A percentile compares a stretch with the other conserved stretches of the same genome.
phyloP scores from a whole-genome alignment of 2,797 vertebrate species.

The Lycodopsis pacificus region DNA sequence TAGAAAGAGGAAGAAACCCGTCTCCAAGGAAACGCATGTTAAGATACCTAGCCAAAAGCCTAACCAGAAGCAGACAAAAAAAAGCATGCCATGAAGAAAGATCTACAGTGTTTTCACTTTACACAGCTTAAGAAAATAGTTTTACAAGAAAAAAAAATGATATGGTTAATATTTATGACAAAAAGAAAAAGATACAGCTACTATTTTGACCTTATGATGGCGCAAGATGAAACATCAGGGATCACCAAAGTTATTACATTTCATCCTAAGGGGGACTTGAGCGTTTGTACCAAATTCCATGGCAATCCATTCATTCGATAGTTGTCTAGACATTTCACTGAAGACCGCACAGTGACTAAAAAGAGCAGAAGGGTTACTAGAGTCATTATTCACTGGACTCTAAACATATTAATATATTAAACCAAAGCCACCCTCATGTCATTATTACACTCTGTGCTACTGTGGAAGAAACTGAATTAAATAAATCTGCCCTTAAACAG shows the following conservation, averaged over 20 bases:
- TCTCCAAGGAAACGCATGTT: slow-evolving; percentile 78
- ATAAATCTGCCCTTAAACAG: no score
- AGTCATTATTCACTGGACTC: not conserved
- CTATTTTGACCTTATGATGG: not conserved
- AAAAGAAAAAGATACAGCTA: not conserved
- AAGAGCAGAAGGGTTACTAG: not conserved
- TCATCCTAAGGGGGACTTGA: not conserved
- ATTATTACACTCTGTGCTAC: no score
- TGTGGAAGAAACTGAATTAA: no score
- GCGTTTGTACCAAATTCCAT: not conserved
- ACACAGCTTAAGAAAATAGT: not conserved
- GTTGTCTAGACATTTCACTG: not conserved
- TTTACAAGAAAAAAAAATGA: not conserved
- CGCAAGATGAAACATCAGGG: not conserved
- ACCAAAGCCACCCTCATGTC: not conserved
- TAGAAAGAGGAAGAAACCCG: slow-evolving; percentile 81
- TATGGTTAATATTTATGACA: not conserved
- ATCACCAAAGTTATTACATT: slow-evolving; percentile 3
- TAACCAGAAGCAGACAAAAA: slow-evolving; percentile 57
- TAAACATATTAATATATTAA: slow-evolving; percentile 5
- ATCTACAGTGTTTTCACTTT: not conserved
- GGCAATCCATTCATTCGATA: not conserved
- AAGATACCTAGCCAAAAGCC: slow-evolving; percentile 91
- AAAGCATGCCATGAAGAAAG: not conserved
- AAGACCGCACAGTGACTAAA: not conserved